phyloP scores from a whole-genome alignment of 2,113 vertebrate genomes.

The Prunella himalayana region DNA sequence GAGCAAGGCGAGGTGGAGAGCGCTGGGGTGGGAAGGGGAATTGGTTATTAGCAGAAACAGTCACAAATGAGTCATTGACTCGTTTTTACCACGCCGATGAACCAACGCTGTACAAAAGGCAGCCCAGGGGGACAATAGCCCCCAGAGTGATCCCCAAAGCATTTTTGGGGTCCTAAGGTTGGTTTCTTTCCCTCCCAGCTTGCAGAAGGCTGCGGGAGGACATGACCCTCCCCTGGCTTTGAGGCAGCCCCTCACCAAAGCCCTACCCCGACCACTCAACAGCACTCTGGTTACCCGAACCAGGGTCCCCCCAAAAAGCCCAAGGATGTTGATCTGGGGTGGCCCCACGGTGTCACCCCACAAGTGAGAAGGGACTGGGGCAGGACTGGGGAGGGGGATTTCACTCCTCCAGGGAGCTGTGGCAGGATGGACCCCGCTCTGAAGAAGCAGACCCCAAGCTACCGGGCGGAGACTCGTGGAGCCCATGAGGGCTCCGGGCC shows the following conservation, averaged over 20 bases:
- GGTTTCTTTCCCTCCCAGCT: accelerated
- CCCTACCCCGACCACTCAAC: accelerated
- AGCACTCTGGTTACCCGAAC: accelerated
- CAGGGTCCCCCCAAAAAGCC: accelerated
- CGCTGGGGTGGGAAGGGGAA: background rate
- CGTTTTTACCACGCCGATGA: accelerated
- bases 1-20: background rate
- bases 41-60: background rate
- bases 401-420: background rate
- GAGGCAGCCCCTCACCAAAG: background rate
- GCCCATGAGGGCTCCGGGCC: background rate
- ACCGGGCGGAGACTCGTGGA: background rate
- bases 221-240: background rate
- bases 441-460: background rate
- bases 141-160: background rate
- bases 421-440: background rate
- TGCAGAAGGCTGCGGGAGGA: background rate
- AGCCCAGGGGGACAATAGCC: accelerated
- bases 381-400: accelerated
- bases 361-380: too few relatives aligned
- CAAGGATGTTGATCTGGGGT: background rate
- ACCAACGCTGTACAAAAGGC: background rate
- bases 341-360: background rate
- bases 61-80: background rate
- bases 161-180: background rate